phyloP scores from a whole-genome alignment of 2,888 invertebrate species.

The Thumatha senex region DNA sequence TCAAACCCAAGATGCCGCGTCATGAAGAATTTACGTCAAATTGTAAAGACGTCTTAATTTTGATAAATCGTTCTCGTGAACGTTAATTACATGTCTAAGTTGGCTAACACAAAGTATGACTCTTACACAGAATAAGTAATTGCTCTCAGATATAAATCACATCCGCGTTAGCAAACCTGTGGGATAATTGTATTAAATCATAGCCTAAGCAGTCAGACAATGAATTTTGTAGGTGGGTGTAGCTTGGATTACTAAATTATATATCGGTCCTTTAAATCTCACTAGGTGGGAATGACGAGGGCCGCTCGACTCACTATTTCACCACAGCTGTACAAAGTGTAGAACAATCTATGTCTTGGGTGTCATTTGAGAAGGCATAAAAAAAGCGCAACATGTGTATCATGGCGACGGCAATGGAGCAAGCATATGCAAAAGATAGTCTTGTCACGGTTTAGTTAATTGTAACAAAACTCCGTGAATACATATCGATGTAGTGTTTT shows the following conservation, averaged over 20 bases:
- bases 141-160: slow-evolving; percentile 61
- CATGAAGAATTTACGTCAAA: slow-evolving; percentile 47
- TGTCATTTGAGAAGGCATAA: slow-evolving; percentile 57
- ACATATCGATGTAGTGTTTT: slow-evolving; percentile 17
- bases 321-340: slow-evolving; percentile 62
- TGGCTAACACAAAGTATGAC: slow-evolving; percentile 19
- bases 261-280: slow-evolving; percentile 61
- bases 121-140: slow-evolving; percentile 27
- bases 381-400: slow-evolving; percentile 69
- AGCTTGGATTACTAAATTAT: slow-evolving; percentile 63
- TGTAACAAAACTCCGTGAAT: slow-evolving; percentile 32
- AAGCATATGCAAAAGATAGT: slow-evolving; percentile 64
- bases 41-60: slow-evolving; percentile 58
- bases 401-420: slow-evolving; percentile 44
- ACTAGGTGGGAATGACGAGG: slow-evolving; percentile 48
- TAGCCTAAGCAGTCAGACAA: slow-evolving; percentile 65
- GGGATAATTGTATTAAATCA: slow-evolving; percentile 73
- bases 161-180: slow-evolving; percentile 60
- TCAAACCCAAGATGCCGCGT: slow-evolving; percentile 42
- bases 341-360: slow-evolving; percentile 66
- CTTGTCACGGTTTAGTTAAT: slow-evolving; percentile 52
- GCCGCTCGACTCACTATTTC: slow-evolving; percentile 55
- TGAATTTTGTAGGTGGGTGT: slow-evolving; percentile 72
- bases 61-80: slow-evolving; percentile 67
- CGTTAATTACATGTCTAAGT: slow-evolving; percentile 57